Base-by-base conservation (phyloP, 2,797 vertebrate genomes). In the Menidia menidia region DNA sequence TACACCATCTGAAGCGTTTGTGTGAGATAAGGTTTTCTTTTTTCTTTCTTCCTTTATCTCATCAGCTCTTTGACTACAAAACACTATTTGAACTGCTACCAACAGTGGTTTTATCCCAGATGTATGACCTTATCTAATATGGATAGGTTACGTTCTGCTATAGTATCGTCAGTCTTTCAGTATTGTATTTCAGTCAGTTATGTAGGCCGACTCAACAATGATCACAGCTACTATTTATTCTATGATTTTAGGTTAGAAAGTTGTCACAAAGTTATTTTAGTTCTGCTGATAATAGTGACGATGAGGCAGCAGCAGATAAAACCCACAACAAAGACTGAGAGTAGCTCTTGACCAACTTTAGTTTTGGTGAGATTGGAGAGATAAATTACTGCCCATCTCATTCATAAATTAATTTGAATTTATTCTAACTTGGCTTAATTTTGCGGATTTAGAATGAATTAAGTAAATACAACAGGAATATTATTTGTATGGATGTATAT, bases 1-100 rank as follows among this genome's bases (percentile, higher is more conserved):
- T 79, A 83, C 57, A 80, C 79, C 68, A 75, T 81, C 67, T 82
- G 42, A 81, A 89, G 77, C 68, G 78, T 88, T 83, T 84, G 77
- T 86, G 77, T 60, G 67, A 82, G 69, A 62, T 44, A n/a, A 32
- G 66, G 41, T 73, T 82, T 63, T 80, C 2, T 52, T 64, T 73
- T 56, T 68, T 56, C 4, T 64, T 13, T 0, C 64, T 50, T 74
- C 55, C 54, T 56, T 7, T 68, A 41, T 0, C 11, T 42, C 25
- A 60, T 43, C 48, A 43, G 56, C 44, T 72, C 33, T 60, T 42
- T 61, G 59, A 56, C 50, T 45, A 43, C 45, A 76, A 77, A 74
- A 57, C 32, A 41, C n/a, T 66, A 10, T 33, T 64, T 9, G 6
- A 53, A 19, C 63, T 43, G 15, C 43, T 3, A 15, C n/a, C 19